phyloP scores from a whole-genome alignment of 2,113 vertebrate species.

The Benitochromis conjunctus region DNA sequence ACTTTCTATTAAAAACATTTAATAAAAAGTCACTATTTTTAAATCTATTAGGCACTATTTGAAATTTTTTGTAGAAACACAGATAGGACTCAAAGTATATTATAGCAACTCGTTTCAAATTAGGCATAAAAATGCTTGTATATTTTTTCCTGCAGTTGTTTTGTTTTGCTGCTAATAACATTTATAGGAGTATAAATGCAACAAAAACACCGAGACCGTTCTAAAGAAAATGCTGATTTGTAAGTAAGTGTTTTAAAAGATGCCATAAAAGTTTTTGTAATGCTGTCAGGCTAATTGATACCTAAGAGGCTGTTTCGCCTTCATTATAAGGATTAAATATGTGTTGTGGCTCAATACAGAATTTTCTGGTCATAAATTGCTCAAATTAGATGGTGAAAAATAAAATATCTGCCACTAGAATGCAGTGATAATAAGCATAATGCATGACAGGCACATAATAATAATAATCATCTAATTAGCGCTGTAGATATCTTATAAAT shows the following conservation, averaged over 20 bases:
- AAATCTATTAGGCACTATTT: background rate
- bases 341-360: background rate
- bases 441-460: background rate
- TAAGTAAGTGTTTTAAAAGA: background rate
- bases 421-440: background rate
- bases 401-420: background rate
- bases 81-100: background rate
- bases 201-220: background rate
- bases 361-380: background rate
- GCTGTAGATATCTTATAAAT: background rate
- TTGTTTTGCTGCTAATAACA: background rate
- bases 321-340: background rate
- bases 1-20: background rate
- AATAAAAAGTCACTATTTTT: accelerated
- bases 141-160: background rate
- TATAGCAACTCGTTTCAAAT: background rate
- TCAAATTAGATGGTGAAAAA: background rate
- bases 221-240: background rate
- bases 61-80: background rate
- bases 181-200: background rate
- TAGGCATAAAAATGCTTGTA: background rate
- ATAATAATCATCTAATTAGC: background rate
- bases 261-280: background rate
- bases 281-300: background rate
- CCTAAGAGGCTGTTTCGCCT: background rate